Evolutionary conservation across 1,140 invertebrate genomes (phyloP), one percentile per base, ranked within the genome.

Genomic region (Notospermus geniculatus): DNA sequence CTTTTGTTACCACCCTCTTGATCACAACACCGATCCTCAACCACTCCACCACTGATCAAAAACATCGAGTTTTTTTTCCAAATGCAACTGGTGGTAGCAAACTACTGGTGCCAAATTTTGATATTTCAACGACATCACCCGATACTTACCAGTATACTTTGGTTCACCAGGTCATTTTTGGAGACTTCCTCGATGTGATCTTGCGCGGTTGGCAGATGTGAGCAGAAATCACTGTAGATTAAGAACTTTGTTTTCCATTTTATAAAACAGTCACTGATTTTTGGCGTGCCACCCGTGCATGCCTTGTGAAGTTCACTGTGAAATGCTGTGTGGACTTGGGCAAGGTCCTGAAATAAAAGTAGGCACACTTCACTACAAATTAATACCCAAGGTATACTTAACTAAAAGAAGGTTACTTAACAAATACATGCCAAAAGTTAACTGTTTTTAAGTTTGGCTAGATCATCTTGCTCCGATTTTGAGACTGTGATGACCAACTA

Each of bases 211-310:
- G 92, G 90, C 28, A 98, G 84, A 80, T 94, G 94, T 2, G 93
- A 91, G 82, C 95, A 98, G 79, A 97, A 98, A 72, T 93, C 90
- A 15, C 94, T 95, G 77, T 98, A 98, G 50, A 96, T 86, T 17
- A 98, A 84, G 77, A 98, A 90, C 62, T 89, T 89, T 71, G 95
- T 90, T 69, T 93, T 89, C 86, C 89, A 95, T 63, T 89, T 88
- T 1, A 95, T 85, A 80, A 98, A 98, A 54, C 92, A 89, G 71
- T 90, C 86, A 29, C 76, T 73, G 7, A 85, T 65, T 32, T 67
- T 59, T 53, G n/a, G 53, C 17, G 60, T 25, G 60, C 46, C 54
- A 52, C 82, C 59, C 77, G 74, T 65, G 57, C 86, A 85, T 2
- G 91, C 88, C 73, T 89, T 88, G 13, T 85, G 82, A 46, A 97